Percentiles rank a stretch among this genome's conserved stretches.
phyloP scores from a whole-genome alignment of 2,888 invertebrate species.

The Macrosiphum euphorbiae region DNA sequence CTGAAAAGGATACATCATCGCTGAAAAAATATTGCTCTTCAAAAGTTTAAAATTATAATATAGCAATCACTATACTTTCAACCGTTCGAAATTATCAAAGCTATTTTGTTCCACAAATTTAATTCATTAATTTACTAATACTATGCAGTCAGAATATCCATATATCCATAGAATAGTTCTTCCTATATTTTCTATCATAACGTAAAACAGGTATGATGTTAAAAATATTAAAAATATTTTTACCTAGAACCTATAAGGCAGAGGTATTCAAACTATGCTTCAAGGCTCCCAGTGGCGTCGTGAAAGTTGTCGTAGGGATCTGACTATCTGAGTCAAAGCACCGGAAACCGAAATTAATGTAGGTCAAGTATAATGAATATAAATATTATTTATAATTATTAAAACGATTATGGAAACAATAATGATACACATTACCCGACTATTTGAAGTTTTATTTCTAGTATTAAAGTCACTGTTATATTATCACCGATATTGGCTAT shows the following conservation, averaged over 20 bases:
- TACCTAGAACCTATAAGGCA: not conserved
- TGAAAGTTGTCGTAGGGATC: too few species aligned
- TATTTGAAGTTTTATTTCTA: too few species aligned
- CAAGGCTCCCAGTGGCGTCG: too few species aligned
- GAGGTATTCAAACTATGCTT: too few species aligned
- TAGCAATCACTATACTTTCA: not conserved
- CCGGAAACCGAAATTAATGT: too few species aligned
- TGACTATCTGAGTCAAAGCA: too few species aligned
- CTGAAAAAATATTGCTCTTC: not conserved
- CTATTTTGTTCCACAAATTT: not conserved
- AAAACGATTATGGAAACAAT: too few species aligned
- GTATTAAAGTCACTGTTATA: too few species aligned
- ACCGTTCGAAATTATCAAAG: not conserved
- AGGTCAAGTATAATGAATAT: too few species aligned
- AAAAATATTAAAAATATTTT: not conserved
- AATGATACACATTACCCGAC: too few species aligned
- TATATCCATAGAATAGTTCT: not conserved
- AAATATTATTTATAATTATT: too few species aligned
- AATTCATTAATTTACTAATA: not conserved
- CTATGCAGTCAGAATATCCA: not conserved
- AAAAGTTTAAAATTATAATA: not conserved
- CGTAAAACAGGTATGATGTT: not conserved
- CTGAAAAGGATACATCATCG: not conserved
- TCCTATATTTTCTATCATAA: not conserved
- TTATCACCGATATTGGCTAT: too few species aligned